Evolutionary conservation across 2,113 vertebrate species (phyloP).

Genomic region (Chrysemys picta): DNA sequence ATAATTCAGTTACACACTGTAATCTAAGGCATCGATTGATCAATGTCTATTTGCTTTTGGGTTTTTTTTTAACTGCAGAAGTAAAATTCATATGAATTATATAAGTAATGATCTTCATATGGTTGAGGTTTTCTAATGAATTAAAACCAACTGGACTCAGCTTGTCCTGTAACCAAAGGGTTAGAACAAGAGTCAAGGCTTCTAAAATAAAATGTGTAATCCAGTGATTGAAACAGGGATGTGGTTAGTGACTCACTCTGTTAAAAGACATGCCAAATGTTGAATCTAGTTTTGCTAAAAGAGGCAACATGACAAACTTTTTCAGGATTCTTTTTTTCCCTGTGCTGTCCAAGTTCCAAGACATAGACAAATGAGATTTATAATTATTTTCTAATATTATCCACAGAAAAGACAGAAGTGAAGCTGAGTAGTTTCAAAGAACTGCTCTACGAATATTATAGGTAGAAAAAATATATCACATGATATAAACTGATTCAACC

Average conservation of each 20-base stretch:
- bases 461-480: conserved; percentile 4
- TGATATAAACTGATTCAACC: neutral
- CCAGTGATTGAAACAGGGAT: conserved; percentile 12
- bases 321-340: neutral
- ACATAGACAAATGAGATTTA: neutral
- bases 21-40: neutral
- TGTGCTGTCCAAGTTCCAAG: neutral
- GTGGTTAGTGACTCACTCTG: conserved; percentile 36
- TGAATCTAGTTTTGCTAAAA: neutral
- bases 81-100: neutral
- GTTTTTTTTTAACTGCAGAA: neutral
- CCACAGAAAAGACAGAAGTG: neutral
- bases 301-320: conserved; percentile 3
- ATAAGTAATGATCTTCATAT: neutral
- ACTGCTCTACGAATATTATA: neutral
- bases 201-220: conserved; percentile 38
- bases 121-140: neutral
- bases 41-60: neutral
- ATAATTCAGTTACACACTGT: neutral
- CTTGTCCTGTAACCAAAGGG: neutral
- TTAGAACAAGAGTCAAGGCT: neutral
- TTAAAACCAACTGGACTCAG: neutral
- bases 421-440: neutral
- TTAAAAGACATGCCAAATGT: conserved; percentile 48
- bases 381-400: neutral